Evolutionary conservation across 2,797 vertebrate species (phyloP), one percentile per base, ranked within the genome.

Genomic region (Adelosebastes latens): DNA sequence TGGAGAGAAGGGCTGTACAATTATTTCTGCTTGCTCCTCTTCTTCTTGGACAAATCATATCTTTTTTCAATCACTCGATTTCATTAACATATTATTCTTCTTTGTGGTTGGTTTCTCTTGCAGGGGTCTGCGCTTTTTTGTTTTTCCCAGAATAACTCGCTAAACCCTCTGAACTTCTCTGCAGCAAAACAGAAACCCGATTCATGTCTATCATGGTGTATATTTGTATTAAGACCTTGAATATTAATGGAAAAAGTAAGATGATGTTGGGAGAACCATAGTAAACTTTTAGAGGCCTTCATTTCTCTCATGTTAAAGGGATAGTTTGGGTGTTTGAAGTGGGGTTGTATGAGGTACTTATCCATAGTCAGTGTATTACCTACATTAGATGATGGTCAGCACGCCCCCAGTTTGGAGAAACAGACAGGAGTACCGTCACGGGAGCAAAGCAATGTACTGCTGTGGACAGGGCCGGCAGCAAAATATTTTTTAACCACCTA

Each of bases 21-120:
- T 46, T 39, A 7, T 11, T 18, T 81, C 24, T 67, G 56, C 27
- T 12, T 58, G 14, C 74, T 81, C n/a, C 52, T 84, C 13, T 67
- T 65, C 16, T 72, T 66, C 32, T 83, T 72, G 53, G 29, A 58
- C 14, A 52, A 18, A 14, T 7, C 27, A 2, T 34, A 53, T 20
- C 22, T 68, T 82, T 63, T 52, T 79, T 71, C 39, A 64, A 1
- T 63, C 25, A 60, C 46, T 64, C 14, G n/a, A 7, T 75, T 66
- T 56, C 5, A 29, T 53, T 73, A 5, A 31, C 31, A 20, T 22
- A 14, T 66, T 78, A 11, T 22, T 71, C 3, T 75, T 59, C 14
- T 75, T 55, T 60, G 31, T 77, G 13, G 4, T 60, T 29, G 32
- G 18, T 46, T 79, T 81, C 29, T 73, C 24, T 55, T 62, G 4